These are phyloP conservation scores for Notospermus geniculatus DNA, from an alignment of 1,140 invertebrate genomes.

Conservation along the genomic window DNA sequence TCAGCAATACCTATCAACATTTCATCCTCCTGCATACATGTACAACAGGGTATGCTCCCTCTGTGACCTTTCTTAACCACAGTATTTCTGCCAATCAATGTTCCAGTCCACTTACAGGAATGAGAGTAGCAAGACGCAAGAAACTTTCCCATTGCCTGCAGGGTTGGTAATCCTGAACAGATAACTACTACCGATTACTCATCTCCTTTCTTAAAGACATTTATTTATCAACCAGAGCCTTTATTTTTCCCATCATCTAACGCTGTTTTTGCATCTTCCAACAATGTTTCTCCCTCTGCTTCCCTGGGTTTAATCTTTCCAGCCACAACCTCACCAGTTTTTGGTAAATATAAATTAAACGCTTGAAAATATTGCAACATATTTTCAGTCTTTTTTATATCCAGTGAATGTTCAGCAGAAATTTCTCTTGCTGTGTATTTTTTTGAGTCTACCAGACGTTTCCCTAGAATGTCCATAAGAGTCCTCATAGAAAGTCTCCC, in stretches of 20 bases:
- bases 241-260: not conserved
- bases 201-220: too few species aligned
- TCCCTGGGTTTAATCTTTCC: not conserved
- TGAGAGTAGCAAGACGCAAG: too few species aligned
- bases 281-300: not conserved
- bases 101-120: too few species aligned
- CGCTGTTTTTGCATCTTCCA: not conserved
- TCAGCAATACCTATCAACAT: too few species aligned
- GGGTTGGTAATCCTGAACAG: too few species aligned
- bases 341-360: slow-evolving; percentile 25
- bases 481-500: slow-evolving; percentile 55
- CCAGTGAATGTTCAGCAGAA: slow-evolving; percentile 67
- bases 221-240: too few species aligned
- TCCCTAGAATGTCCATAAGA: slow-evolving; percentile 61
- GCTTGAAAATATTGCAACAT: slow-evolving; percentile 26
- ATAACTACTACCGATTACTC: too few species aligned
- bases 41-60: too few species aligned
- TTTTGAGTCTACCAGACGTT: slow-evolving; percentile 63
- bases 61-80: too few species aligned
- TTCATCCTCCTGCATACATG: too few species aligned
- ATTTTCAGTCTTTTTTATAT: slow-evolving; percentile 51
- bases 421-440: slow-evolving; percentile 62
- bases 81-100: too few species aligned
- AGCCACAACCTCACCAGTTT: not conserved
- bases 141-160: too few species aligned